Evolutionary conservation across 2,113 vertebrate species (phyloP), one percentile per base, ranked within the genome.

Genomic region (Takifugu bimaculatus): DNA sequence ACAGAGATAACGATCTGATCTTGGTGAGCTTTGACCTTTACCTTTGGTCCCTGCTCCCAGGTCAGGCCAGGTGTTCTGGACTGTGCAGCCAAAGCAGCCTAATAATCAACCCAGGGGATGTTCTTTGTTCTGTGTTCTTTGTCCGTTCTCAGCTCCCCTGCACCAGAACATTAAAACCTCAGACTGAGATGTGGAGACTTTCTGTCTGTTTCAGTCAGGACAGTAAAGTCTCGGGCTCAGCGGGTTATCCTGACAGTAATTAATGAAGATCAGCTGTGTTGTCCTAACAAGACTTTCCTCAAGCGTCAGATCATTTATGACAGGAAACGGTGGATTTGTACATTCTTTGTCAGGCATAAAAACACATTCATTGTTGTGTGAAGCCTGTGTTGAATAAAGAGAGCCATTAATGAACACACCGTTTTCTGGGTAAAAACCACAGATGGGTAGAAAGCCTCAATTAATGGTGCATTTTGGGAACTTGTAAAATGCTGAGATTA

Each of bases 301-400:
- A 15, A 77, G 84, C 79, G 78, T 63, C 69, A 68, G 68, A 73
- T 50, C 60, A 32, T 89, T 90, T 83, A 87, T 82, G 64, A 74
- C 89, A 85, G 90, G 90, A 91, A 89, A 83, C 62, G 29, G 69
- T 75, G 72, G 69, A 82, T 84, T 87, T 7, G 55, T 60, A 66
- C 67, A 72, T 77, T 85, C 79, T 83, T 85, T 69, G 62, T 83
- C 59, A 78, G 63, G 74, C 73, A 83, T 86, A 83, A 86, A 81
- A 88, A 74, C 80, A 65, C 72, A 56, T 66, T 81, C 63, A 64
- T 78, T 73, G 74, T 81, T 80, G 77, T 74, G 76, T 85, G 65
- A 85, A 80, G 70, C 49, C 43, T 67, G 62, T 69, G 63, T 52
- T 72, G 73, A 72, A 70, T 54, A 2, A 55, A 55, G 64, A 13